Evolutionary conservation across 2,888 invertebrate species (phyloP).

Genomic region (Drosophila fulvimacula): DNA sequence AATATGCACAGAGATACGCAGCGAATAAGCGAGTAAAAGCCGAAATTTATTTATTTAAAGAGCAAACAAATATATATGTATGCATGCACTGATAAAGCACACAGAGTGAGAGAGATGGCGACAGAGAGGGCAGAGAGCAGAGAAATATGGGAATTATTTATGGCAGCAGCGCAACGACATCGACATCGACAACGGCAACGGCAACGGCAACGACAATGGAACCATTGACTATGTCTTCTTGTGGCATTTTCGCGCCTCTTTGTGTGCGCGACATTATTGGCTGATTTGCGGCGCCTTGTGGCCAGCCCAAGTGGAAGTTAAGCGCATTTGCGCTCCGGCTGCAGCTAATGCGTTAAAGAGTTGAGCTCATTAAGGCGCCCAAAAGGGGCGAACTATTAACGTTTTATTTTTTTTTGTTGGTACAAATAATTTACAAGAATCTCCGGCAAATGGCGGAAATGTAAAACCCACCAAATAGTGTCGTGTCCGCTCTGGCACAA

Average conservation of each 20-base stretch:
- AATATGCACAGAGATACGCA: constrained; percentile 1
- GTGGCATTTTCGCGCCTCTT: constrained; percentile 40
- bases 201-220: constrained; percentile 5
- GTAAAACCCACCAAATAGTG: constrained; percentile 65
- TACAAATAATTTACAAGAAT: constrained; percentile 67
- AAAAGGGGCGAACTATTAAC: constrained; percentile 56
- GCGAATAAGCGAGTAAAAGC: constrained; percentile 23
- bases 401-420: constrained; percentile 47
- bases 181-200: not conserved
- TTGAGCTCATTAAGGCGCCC: constrained; percentile 64
- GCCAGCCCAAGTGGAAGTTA: constrained; percentile 43
- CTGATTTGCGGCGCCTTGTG: constrained; percentile 50
- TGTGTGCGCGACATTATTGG: constrained; percentile 52
- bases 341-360: constrained; percentile 78
- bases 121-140: not conserved
- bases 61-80: constrained; percentile 13
- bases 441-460: constrained; percentile 54
- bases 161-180: constrained; percentile 35
- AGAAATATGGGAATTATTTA: constrained; percentile 68
- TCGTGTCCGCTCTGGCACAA: constrained; percentile 58
- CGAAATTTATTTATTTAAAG: constrained; percentile 58
- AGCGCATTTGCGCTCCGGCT: constrained; percentile 54
- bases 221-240: constrained; percentile 37
- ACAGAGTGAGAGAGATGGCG: not conserved
- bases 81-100: not conserved